Evolutionary conservation across 2,888 invertebrate species (phyloP), one percentile per base, ranked within the genome.

Genomic region (Pammene aurita): DNA sequence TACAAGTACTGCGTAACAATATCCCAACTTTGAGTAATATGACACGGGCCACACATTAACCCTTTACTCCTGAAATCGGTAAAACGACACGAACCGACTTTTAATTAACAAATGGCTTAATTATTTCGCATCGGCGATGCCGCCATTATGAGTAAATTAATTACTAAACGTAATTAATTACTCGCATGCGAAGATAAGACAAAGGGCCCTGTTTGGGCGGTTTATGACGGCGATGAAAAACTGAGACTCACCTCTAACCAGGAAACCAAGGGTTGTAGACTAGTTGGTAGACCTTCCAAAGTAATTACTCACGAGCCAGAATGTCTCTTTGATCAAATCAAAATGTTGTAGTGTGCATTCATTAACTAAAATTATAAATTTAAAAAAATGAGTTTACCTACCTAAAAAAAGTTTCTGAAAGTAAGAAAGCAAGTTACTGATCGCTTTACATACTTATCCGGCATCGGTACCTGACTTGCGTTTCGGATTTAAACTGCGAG

Each of bases 161-260:
- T 88, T 86, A 86, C 77, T 75, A 84, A 84, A 77, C 75, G 75
- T 84, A 86, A 90, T 88, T 87, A 87, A 87, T 87, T 76, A 79
- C 81, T 82, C 79, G 75, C 82, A 82, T 70, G 66, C 66, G 48
- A 55, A 61, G 70, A 66, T 70, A 70, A 70, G 66, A 70, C 70
- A 70, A 70, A 70, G 70, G 70, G 66, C 50, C 66, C 62, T 14
- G 56, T 50, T 50, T 42, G 57, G 70, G 70, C 41, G 35, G 65
- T 55, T 65, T 64, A 58, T 68, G 64, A 57, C 52, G 57, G n/a
- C 44, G 56, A 9, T 16, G 62, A 62, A 62, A 62, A 62, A 62
- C 50, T 41, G 62, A 50, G 52, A 18, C 26, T 26, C 54, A 26
- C 5, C 10, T 9, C 14, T 38, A 55, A 10, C 13, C 13, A 42